phyloP scores from a whole-genome alignment of 2,797 vertebrate species.

The Alcedo quadribrachys region DNA sequence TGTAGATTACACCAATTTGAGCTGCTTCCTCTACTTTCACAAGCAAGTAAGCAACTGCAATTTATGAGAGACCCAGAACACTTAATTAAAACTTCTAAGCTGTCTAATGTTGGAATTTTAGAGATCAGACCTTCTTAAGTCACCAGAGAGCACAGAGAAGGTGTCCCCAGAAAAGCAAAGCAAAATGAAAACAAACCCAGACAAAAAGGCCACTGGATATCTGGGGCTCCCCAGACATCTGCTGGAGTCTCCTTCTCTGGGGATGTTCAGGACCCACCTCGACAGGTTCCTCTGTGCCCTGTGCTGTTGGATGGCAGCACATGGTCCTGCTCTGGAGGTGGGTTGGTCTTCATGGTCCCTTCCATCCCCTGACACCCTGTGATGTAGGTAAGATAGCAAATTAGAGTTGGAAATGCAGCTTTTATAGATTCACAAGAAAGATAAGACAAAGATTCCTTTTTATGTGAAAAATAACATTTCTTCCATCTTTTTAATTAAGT shows the following conservation, averaged over 20 bases:
- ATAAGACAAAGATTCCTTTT: neutral
- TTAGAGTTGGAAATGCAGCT: neutral
- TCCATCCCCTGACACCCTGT: no score
- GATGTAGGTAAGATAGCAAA: neutral
- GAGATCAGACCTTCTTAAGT: neutral
- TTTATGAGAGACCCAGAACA: neutral
- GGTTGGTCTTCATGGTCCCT: no score
- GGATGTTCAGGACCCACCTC: no score
- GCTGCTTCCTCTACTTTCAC: neutral
- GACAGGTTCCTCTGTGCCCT: no score
- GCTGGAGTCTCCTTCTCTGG: no score
- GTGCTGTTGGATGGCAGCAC: no score
- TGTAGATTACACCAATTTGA: neutral
- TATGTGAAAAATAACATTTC: neutral
- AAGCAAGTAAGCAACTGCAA: neutral
- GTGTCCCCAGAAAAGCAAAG: neutral
- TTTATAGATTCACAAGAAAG: neutral
- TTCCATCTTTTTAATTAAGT: neutral
- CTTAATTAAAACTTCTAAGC: neutral
- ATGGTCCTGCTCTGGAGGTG: no score
- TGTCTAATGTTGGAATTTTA: neutral
- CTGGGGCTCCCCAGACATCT: no score
- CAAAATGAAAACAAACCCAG: neutral
- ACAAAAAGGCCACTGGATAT: no score
- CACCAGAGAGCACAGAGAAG: neutral